Base-by-base conservation (phyloP, 2,113 vertebrate genomes). In the Hystrix cristata region DNA sequence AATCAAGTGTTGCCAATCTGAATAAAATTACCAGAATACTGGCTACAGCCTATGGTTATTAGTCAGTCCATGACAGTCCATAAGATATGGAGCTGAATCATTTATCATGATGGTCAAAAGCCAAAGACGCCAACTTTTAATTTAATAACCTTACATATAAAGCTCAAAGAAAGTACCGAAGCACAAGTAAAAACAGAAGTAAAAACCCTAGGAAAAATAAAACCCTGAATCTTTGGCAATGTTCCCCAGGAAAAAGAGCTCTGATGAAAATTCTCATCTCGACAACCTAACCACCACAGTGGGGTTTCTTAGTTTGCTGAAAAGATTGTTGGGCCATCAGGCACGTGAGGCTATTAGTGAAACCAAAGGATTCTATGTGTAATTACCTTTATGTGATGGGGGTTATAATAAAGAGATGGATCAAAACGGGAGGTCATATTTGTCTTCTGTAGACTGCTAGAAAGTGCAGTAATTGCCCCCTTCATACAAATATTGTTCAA, bases 11-110 rank as follows among this genome's bases (percentile, higher is more conserved):
- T 92, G 2, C 31, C 92, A 80, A 69, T 82, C 6, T 46, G 19
- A 62, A 80, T 59, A 87, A 94, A 92, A 55, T 84, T 78, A 53
- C 53, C 62, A 92, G 19, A 31, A 91, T n/a, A 64, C 31, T 88
- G 27, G 34, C 18, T 86, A 67, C 7, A 72, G 15, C 11, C 46
- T 90, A 13, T 25, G 10, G 21, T 62, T 62, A 60, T 31, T 51
- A 29, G 1, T 29, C 72, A 76, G 12, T 51, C 14, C 15, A 74
- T 15, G 21, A 74, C 6, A 94, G 64, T 62, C 53, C 72, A 57
- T 3, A 90, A 64, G 19, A 92, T 27, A 80, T 21, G 48, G 7
- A 23, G 15, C 29, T 59, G 38, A 14, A 29, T 92, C 15, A 59
- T 69, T 86, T 76, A 95, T 25, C 46, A n/a, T 76, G 38, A 90